Percentiles rank a stretch among this genome's conserved stretches.
Evolutionary conservation across 2,888 invertebrate genomes (phyloP).

Genomic region (Noctua pronuba): DNA sequence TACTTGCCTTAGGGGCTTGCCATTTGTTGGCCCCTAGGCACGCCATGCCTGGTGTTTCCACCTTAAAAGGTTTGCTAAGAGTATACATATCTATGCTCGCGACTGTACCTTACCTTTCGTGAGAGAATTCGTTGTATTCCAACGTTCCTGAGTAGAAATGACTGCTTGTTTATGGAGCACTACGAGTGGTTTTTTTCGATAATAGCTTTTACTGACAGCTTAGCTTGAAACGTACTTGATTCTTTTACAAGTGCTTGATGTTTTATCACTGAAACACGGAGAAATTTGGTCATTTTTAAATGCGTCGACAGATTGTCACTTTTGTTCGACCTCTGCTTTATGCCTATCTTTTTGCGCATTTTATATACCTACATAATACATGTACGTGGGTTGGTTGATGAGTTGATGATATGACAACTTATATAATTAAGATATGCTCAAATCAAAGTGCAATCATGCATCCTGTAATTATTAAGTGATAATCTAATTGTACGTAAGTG

Average conservation of each 20-base stretch:
- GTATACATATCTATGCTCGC: neutral
- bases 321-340: neutral
- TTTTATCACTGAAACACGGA: neutral
- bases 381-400: conserved; percentile 14
- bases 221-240: conserved; percentile 36
- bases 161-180: conserved; percentile 59
- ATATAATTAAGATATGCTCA: conserved; percentile 21
- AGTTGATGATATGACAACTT: conserved; percentile 7
- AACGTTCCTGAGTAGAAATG: conserved; percentile 55
- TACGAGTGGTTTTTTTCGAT: conserved; percentile 51
- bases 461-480: too few species aligned
- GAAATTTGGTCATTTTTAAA: neutral
- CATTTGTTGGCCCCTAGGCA: too few species aligned
- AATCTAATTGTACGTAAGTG: neutral
- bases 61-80: neutral
- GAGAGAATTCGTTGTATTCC: conserved; percentile 62
- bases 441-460: neutral
- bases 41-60: too few species aligned
- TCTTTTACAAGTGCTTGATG: conserved; percentile 20
- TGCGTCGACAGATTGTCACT: neutral
- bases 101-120: conserved; percentile 51
- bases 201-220: conserved; percentile 55
- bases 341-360: neutral
- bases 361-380: neutral
- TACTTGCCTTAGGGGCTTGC: too few species aligned